These are phyloP conservation scores for Bimastos eiseni DNA, from an alignment of 2,888 invertebrate genomes.

Conservation along the genomic window DNA sequence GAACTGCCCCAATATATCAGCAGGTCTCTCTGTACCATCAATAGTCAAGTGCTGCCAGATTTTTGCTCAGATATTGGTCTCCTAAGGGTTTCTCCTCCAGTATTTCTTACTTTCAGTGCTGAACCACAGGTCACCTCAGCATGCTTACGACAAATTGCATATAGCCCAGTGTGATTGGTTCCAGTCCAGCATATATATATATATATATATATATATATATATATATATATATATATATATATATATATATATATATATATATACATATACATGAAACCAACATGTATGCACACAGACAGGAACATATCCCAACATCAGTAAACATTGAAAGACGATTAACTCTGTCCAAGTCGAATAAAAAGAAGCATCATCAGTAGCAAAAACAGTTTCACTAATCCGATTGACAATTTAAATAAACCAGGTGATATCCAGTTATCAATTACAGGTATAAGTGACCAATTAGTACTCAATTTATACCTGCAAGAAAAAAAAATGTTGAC, in stretches of 20 bases:
- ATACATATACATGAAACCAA: not conserved
- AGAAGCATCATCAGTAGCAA: not conserved
- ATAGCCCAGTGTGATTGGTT: not conserved
- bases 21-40: not conserved
- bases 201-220: not conserved
- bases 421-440: not conserved
- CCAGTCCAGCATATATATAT: not conserved
- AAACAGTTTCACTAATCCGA: not conserved
- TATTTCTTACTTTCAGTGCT: constrained; percentile 6
- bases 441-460: not conserved
- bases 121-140: constrained; percentile 13
- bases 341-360: not conserved
- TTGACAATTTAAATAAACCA: not conserved
- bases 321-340: not conserved
- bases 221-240: not conserved
- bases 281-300: not conserved
- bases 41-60: not conserved
- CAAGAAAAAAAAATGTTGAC: not conserved
- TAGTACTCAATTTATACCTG: not conserved
- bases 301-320: not conserved
- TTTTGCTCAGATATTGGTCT: not conserved
- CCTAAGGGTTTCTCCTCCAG: not conserved
- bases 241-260: not conserved
- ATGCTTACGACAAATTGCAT: not conserved
- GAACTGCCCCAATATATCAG: not conserved